Percentiles rank a stretch among this genome's conserved stretches.
Evolutionary conservation across 2,113 vertebrate genomes (phyloP).

Genomic region (Rana temporaria): DNA sequence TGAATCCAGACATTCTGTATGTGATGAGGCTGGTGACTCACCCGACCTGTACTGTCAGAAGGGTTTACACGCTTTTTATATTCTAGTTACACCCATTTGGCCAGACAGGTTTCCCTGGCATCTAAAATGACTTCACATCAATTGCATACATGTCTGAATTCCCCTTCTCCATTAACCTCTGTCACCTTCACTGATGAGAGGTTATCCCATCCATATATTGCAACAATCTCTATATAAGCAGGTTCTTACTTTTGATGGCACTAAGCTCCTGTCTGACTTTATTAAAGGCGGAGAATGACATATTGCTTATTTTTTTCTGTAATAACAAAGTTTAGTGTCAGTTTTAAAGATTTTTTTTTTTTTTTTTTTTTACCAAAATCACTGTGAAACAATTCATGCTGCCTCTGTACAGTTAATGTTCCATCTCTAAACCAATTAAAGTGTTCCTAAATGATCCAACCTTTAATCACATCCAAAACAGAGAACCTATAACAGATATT

Average conservation of each 20-base stretch:
- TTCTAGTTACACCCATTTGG: neutral
- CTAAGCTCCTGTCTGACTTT: neutral
- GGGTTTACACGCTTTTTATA: neutral
- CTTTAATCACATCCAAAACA: too few species aligned
- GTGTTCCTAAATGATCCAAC: too few species aligned
- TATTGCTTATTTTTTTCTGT: too few species aligned
- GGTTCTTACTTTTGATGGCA: neutral
- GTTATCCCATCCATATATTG: neutral
- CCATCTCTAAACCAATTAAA: too few species aligned
- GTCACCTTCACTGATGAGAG: neutral
- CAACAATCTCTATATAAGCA: neutral
- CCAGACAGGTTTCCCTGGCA: constrained; percentile 3
- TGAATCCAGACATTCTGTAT: neutral
- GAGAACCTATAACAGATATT: too few species aligned
- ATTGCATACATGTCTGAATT: neutral
- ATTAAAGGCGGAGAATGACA: neutral
- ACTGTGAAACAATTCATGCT: too few species aligned
- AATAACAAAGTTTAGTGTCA: too few species aligned
- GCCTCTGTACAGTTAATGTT: too few species aligned
- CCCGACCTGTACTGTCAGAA: constrained; percentile 2
- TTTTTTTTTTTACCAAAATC: too few species aligned
- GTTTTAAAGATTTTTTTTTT: too few species aligned
- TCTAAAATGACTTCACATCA: neutral
- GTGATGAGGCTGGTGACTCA: neutral
- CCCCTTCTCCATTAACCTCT: constrained; percentile 1